phyloP scores from a whole-genome alignment of 2,888 invertebrate species.

The Carpatolechia fugitivella region DNA sequence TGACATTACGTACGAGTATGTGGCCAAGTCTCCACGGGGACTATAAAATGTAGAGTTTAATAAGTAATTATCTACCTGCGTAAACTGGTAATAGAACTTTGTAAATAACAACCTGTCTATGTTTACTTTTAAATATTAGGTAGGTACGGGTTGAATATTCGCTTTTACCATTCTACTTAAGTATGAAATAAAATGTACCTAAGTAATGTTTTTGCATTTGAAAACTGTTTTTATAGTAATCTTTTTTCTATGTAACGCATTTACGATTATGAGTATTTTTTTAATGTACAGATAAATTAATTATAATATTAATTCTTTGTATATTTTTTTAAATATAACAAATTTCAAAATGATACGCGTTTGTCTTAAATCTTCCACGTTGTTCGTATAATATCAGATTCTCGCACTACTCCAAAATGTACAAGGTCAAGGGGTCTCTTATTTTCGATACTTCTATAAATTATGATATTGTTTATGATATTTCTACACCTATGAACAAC shows the following conservation, averaged over 20 bases:
- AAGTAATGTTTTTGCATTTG: constrained; percentile 27
- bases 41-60: too few relatives aligned
- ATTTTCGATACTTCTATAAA: too few relatives aligned
- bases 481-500: too few relatives aligned
- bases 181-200: not conserved
- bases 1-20: too few relatives aligned
- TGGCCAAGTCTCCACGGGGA: too few relatives aligned
- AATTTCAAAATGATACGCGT: constrained; percentile 43
- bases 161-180: constrained; percentile 12
- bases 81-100: too few relatives aligned
- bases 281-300: constrained; percentile 69
- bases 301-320: constrained; percentile 63
- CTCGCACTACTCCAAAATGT: too few relatives aligned
- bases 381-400: too few relatives aligned
- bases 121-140: not conserved
- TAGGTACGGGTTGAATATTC: constrained; percentile 18
- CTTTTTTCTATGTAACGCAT: too few relatives aligned
- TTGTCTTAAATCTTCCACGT: not conserved
- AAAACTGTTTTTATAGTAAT: constrained; percentile 36
- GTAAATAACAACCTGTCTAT: not conserved
- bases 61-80: too few relatives aligned
- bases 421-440: too few relatives aligned
- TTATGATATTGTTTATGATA: too few relatives aligned
- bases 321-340: constrained; percentile 74
- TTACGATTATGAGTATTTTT: constrained; percentile 57